Evolutionary conservation across 2,888 invertebrate genomes (phyloP), one percentile per base, ranked within the genome.

Genomic region (Diarsia mendica): DNA sequence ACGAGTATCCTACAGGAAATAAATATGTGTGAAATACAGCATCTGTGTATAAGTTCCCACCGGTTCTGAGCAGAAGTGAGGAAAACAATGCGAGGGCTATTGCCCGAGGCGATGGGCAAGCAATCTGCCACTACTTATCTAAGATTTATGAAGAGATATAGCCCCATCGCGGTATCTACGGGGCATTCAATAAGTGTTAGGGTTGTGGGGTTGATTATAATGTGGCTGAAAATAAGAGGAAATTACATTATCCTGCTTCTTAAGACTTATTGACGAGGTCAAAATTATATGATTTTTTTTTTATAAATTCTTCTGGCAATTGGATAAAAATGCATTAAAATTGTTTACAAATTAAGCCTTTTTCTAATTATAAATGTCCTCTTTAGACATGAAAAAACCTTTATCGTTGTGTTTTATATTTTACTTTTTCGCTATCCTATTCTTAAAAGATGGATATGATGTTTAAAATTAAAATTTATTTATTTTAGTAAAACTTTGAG

Each of bases 111-210:
- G 65, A 55, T 75, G 77, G 77, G 75, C 68, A 66, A 65, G 65
- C 73, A 76, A 83, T 83, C 77, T 70, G 63, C 77, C 63, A 72
- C 80, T 74, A 79, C 77, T 75, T 85, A 81, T 77, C 71, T 74
- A 55, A 61, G 72, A 85, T 81, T 85, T 79, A 75, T 81, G 53
- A 68, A 13, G 9, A 67, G 68, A 63, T 82, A 73, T 55, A 64
- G 44, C 58, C 49, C 67, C n/a, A 63, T 49, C 13, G 51, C 23
- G n/a, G 44, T 67, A 69, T 82, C 69, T 67, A 60, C 63, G 58
- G 72, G 33, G 48, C 23, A 53, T 72, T 82, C 66, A 78, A 78
- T 70, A 44, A 78, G 66, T 64, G 69, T 70, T 58, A 55, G 72
- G 58, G 65, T 15, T 8, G 51, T 60, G 58, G 10, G 28, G 28